Base-by-base conservation (phyloP, 2,888 invertebrate species). In the Microctonus hyperodae region DNA sequence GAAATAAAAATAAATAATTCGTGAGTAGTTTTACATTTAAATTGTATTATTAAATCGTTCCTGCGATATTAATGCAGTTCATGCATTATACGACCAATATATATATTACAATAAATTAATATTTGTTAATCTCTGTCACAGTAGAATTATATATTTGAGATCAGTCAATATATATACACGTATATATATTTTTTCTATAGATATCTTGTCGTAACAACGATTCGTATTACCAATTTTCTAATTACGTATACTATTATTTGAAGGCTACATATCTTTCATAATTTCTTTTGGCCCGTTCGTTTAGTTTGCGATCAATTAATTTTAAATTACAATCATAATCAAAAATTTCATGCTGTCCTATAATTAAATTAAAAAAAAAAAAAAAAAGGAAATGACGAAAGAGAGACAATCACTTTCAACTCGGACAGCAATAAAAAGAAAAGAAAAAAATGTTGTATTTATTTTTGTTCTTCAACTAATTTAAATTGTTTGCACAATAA, bases 401-500 rank as follows among this genome's bases (percentile, higher is more conserved):
- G 40, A 55, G 53, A 57, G 44, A 64, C 56, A 44, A 9, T 48
- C 50, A 28, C 35, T 51, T 65, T 58, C 64, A 59, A 57, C 35
- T 48, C 50, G 64, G 64, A 58, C 64, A 65, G 64, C 64, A 65
- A 65, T 50, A 65, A 58, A 58, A 58, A 33, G 56, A 62, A 57
- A 57, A 28, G 28, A 28, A 60, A 60, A 44, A 25, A 23, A 60
- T 44, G 44, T 44, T 16, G 1, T 4, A 55, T n/a, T 13, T 28
- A 55, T 55, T 31, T 16, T 3, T 16, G 16, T 16, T 44, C 16
- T 48, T 48, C 51, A 37, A 48, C 64, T 51, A 65, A 50, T 58
- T 48, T 51, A n/a, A 58, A 65, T 40, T 48, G 31, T 66, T 62
- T 48, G 22, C 31, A 61, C 50, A 61, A 55, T 66, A 51, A 44